Evolutionary conservation across 2,888 invertebrate species (phyloP).

Genomic region (Diarsia mendica): DNA sequence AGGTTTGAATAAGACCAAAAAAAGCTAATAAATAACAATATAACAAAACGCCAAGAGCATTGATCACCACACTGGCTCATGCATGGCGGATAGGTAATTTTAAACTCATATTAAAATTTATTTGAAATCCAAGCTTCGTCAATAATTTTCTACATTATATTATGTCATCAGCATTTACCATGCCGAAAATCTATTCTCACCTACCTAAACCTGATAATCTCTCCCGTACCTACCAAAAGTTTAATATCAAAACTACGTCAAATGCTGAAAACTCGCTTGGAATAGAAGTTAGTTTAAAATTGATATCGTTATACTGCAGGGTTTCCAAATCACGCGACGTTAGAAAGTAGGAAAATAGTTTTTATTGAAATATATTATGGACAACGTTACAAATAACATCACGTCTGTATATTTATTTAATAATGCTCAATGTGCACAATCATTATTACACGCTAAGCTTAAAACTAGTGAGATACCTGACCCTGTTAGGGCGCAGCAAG

Average conservation of each 20-base stretch:
- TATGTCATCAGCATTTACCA: background rate
- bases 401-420: too few relatives aligned
- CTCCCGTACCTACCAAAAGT: constrained; percentile 6
- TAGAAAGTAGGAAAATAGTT: constrained; percentile 5
- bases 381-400: background rate
- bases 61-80: background rate
- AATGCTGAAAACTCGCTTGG: constrained; percentile 36
- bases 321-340: constrained; percentile 15
- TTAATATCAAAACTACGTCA: constrained; percentile 26
- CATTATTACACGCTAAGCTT: too few relatives aligned
- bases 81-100: too few relatives aligned
- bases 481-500: too few relatives aligned
- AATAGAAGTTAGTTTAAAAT: constrained; percentile 36
- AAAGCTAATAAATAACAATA: too few relatives aligned
- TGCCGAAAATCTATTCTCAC: constrained; percentile 10
- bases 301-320: constrained; percentile 20
- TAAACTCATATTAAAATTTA: background rate
- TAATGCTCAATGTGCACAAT: too few relatives aligned
- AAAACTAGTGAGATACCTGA: too few relatives aligned
- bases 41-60: background rate
- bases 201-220: constrained; percentile 18
- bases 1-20: background rate
- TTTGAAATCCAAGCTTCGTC: background rate
- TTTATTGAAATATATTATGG: background rate
- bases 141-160: background rate